phyloP scores from a whole-genome alignment of 30 jellyfish, hydroid and myxozoan species.

The Aurelia sp. region DNA sequence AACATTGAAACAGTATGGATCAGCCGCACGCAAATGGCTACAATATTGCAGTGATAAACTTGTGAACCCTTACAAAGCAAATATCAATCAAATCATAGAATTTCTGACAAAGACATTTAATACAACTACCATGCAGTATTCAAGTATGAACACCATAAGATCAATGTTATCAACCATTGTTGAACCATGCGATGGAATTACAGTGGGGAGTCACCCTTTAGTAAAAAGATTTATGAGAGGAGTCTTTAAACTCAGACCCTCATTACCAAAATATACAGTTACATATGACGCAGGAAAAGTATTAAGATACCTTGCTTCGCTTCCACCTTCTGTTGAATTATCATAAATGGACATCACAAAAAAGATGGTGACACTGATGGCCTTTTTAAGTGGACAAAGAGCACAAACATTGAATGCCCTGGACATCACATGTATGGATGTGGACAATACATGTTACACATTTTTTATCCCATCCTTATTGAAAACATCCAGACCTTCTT shows the following conservation, averaged over 20 bases:
- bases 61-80: not conserved
- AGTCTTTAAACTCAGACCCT: not conserved
- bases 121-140: conserved; percentile 7
- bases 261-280: conserved; percentile 5
- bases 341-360: no score
- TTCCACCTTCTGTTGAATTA: no score
- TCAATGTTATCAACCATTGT: conserved; percentile 15
- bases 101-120: conserved; percentile 18
- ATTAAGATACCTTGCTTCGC: no score
- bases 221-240: conserved; percentile 28
- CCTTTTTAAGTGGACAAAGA: no score
- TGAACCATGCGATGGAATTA: not conserved
- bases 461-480: no score
- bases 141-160: conserved; percentile 22
- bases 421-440: no score
- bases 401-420: no score
- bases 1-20: conserved; percentile 13
- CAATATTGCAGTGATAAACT: not conserved
- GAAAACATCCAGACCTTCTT: no score
- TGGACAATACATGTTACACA: no score
- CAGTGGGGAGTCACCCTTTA: conserved; percentile 37
- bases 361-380: no score
- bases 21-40: not conserved
- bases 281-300: no score
- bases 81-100: conserved; percentile 2